Base-by-base conservation (phyloP, 2,797 vertebrate genomes). In the Dicrostonyx torquatus region DNA sequence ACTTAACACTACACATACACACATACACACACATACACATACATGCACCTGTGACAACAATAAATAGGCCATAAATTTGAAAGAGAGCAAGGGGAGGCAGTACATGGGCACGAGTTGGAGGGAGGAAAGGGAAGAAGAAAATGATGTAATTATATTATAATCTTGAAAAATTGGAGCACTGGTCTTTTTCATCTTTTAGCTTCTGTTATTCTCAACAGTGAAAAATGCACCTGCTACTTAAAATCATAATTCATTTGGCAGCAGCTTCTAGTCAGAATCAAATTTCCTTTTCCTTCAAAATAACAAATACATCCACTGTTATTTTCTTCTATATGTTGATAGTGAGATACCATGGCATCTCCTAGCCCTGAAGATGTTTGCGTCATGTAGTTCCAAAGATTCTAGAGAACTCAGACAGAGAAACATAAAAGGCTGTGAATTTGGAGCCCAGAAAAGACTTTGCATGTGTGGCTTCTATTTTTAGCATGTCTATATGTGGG, bases 201-300 rank as follows among this genome's bases (percentile, higher is more conserved):
- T 92, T 93, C 86, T 91, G 50, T 93, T 96, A 95, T 85, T 92
- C 80, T 90, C 80, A 11, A 90, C 96, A 75, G 94, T 96, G 89
- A 95, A 97, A 97, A 97, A 95, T 86, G 68, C 40, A 94, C 76
- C 95, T 95, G 79, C 93, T 88, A 92, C 94, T 96, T 89, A 94
- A 94, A 87, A 82, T 82, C 45, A 76, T 96, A 90, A 96, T 91
- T 91, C 80, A 89, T 91, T 95, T 90, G 89, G 75, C 83, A 94
- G 58, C 77, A 24, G 43, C 89, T 95, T 89, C 76, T 97, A 60
- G 91, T 95, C 87, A 66, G 75, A 97, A 92, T 97, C 64, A 96
- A 94, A 96, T 96, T 93, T 96, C 40, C 40, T 93, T 95, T 94
- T 66, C 89, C 20, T 93, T 96, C 73, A 93, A 97, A 95, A 94